Conservation (phyloP, 2,113 vertebrate species). For the Eulacestoma nigropectus region DNA sequence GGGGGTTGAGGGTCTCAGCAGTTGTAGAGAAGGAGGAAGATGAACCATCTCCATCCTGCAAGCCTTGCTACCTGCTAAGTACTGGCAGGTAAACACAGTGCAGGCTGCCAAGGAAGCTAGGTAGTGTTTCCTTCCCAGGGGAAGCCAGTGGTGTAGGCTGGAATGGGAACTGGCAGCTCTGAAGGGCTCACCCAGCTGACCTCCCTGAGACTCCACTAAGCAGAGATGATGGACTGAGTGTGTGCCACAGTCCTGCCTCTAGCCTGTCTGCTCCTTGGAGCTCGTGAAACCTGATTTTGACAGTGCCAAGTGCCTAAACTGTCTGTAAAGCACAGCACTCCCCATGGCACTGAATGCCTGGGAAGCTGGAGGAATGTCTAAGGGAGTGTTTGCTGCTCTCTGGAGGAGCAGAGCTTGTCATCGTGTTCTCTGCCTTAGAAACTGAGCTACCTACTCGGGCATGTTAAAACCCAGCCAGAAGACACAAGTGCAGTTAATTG, state of each 20-base stretch:
- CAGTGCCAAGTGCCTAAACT: neutral
- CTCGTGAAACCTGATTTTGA: neutral
- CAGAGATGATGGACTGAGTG: neutral
- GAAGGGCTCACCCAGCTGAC: neutral
- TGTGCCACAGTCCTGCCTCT: neutral
- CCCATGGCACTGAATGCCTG: neutral
- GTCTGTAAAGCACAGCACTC: neutral
- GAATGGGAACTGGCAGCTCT: neutral
- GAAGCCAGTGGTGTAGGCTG: neutral
- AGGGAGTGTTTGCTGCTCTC: neutral
- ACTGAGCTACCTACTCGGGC: neutral
- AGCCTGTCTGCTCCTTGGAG: neutral
- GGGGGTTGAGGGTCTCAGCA: neutral
- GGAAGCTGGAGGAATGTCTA: neutral
- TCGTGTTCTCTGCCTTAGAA: neutral
- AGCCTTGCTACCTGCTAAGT: fast-evolving
- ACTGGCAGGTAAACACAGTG: neutral
- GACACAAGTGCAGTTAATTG: neutral
- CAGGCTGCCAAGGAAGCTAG: neutral
- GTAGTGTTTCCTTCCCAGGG: neutral
- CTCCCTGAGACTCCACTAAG: neutral
- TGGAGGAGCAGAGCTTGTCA: neutral
- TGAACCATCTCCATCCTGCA: neutral
- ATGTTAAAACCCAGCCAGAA: neutral
- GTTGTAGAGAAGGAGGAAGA: neutral